Evolutionary conservation across 2,797 vertebrate species (phyloP), one percentile per base, ranked within the genome.

Genomic region (Sebastes iracundus): DNA sequence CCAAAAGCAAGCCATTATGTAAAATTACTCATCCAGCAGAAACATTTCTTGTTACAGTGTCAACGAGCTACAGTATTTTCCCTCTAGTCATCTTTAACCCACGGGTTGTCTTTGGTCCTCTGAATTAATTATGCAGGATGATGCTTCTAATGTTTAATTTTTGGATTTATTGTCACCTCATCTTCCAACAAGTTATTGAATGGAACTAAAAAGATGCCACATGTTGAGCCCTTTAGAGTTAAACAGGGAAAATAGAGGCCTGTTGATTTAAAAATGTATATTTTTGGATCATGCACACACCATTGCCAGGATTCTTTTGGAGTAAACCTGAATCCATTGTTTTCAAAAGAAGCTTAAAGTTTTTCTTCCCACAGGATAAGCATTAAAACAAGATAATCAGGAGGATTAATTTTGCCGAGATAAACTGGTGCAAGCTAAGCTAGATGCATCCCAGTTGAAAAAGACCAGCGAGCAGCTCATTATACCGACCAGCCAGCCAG

Each of bases 271-370:
- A 30, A 66, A 22, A 23, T 27, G 13, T 71, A 6, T 71, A 38
- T 66, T 59, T 69, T 56, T 65, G 58, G 32, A 58, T 73, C 14
- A 30, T 53, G 63, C 53, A 35, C 22, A 70, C 35, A 73, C 56
- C 75, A 27, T 11, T 68, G 70, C 18, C 35, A 13, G 60, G 73
- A 60, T 49, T 64, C 59, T 74, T 38, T 81, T 64, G 35, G 64
- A 86, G 35, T 65, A 42, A 86, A 88, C 61, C 75, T 56, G 32
- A 76, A 83, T 68, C 72, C 64, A 75, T 85, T 88, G 81, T 85
- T 62, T 83, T 30, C 55, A 10, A 82, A 85, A 80, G 75, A 69
- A 77, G 76, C 68, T 80, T 83, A 42, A 66, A 18, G 16, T 53
- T 80, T 82, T 79, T 83, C 35, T 68, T 66, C 28, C 18, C 46